Evolutionary conservation across 2,797 vertebrate genomes (phyloP).

Genomic region (Siniperca obscura): DNA sequence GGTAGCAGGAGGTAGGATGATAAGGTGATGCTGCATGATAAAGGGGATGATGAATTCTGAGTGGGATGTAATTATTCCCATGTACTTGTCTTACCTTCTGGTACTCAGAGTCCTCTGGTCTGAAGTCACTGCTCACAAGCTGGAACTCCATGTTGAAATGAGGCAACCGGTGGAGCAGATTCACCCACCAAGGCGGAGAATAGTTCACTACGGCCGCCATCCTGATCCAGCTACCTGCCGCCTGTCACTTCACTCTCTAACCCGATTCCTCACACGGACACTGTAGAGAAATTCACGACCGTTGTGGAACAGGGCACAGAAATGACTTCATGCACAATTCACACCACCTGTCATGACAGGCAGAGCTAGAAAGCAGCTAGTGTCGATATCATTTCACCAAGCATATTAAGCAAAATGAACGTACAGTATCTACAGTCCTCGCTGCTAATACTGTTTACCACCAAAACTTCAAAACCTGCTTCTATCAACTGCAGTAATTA

Average conservation of each 20-base stretch:
- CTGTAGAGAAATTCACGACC: constrained; percentile 50
- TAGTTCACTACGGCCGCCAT: constrained; percentile 94
- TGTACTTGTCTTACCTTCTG: constrained; percentile 88
- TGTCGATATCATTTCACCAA: neutral
- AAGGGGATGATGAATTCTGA: constrained; percentile 55
- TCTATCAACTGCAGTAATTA: neutral
- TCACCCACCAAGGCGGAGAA: constrained; percentile 95
- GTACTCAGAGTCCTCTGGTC: constrained; percentile 91
- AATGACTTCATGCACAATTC: neutral
- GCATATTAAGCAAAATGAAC: neutral
- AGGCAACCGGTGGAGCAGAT: constrained; percentile 92
- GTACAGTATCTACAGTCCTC: neutral
- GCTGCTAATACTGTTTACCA: neutral
- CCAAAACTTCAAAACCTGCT: neutral
- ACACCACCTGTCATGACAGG: neutral
- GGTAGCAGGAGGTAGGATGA: constrained; percentile 46
- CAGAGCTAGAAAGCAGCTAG: neutral
- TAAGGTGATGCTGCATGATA: constrained; percentile 46
- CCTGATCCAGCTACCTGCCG: constrained; percentile 44
- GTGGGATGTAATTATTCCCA: constrained; percentile 51
- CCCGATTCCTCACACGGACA: constrained; percentile 52
- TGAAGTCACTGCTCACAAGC: constrained; percentile 89
- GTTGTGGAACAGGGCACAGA: neutral
- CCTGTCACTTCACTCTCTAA: constrained; percentile 45
- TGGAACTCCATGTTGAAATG: constrained; percentile 93